Evolutionary conservation across 2,797 vertebrate genomes (phyloP).

Genomic region (Notolepis coatsorum): DNA sequence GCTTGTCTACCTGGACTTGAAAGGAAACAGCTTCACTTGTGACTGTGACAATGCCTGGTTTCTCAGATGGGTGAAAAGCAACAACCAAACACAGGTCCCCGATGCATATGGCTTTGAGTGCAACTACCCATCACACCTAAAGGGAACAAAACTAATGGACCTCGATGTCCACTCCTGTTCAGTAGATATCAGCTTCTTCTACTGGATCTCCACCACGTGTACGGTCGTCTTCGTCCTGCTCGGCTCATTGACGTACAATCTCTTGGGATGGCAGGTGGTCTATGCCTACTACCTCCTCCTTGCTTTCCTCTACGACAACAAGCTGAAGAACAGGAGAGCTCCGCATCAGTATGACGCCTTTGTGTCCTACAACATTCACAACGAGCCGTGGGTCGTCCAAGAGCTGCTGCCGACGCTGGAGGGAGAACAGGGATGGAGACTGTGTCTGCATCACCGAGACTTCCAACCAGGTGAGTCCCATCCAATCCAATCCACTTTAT

Average conservation of each 20-base stretch:
- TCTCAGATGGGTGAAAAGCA: conserved; percentile 34
- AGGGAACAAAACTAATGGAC: conserved; percentile 54
- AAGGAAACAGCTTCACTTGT: conserved; percentile 69
- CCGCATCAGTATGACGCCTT: conserved; percentile 74
- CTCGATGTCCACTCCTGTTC: conserved; percentile 49
- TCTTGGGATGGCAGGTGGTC: conserved; percentile 69
- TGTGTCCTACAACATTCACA: conserved; percentile 77
- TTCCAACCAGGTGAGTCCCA: conserved; percentile 71
- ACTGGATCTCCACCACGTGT: conserved; percentile 47
- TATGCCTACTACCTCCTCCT: conserved; percentile 73
- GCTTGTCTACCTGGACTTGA: conserved; percentile 64
- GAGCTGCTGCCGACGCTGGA: conserved; percentile 76
- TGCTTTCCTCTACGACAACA: conserved; percentile 61
- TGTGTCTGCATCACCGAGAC: conserved; percentile 82
- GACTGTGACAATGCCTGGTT: conserved; percentile 70
- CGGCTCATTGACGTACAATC: conserved; percentile 58
- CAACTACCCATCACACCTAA: conserved; percentile 56
- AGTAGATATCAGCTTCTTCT: conserved; percentile 40
- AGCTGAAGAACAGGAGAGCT: conserved; percentile 40
- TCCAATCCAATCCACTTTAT: neutral
- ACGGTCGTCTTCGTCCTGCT: conserved; percentile 42
- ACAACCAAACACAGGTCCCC: conserved; percentile 62
- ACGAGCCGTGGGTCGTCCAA: conserved; percentile 74
- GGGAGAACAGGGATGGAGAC: conserved; percentile 72
- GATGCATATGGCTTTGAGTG: conserved; percentile 64